Conservation (phyloP, 2,113 vertebrate genomes). For the Notiomystis cincta region DNA sequence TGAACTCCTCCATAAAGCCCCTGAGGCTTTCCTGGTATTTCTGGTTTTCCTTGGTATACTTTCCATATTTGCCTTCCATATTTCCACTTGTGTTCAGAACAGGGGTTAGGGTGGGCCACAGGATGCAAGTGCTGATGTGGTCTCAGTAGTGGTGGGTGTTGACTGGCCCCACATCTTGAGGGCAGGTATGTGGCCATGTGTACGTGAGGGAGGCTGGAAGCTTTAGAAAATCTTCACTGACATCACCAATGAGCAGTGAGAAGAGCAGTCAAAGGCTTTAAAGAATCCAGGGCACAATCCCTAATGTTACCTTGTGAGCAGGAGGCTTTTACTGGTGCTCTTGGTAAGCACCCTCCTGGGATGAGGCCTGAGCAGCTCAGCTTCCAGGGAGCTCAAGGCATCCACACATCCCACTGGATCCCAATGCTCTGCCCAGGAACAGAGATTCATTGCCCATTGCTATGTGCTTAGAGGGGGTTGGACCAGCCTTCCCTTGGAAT, state of each 20-base stretch:
- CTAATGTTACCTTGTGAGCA: neutral
- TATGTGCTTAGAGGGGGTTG: neutral
- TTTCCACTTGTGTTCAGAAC: neutral
- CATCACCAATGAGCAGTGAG: neutral
- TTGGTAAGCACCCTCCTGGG: neutral
- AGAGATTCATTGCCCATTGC: neutral
- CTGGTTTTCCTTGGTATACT: neutral
- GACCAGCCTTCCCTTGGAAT: neutral
- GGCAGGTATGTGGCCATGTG: neutral
- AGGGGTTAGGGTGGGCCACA: neutral
- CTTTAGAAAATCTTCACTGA: neutral
- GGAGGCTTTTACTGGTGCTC: neutral
- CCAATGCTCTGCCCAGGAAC: neutral
- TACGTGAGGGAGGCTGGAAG: neutral
- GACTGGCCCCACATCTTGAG: neutral
- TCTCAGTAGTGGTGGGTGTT: neutral
- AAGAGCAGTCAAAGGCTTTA: neutral
- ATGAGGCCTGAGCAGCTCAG: neutral
- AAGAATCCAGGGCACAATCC: neutral
- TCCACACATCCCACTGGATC: neutral
- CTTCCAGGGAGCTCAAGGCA: neutral
- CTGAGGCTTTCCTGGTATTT: neutral
- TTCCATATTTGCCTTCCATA: neutral
- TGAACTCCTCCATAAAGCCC: neutral
- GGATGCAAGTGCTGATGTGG: neutral